These are phyloP conservation scores for Pycnomerus fuliginosus DNA, from an alignment of 2,888 invertebrate species.

Conservation along the genomic window DNA sequence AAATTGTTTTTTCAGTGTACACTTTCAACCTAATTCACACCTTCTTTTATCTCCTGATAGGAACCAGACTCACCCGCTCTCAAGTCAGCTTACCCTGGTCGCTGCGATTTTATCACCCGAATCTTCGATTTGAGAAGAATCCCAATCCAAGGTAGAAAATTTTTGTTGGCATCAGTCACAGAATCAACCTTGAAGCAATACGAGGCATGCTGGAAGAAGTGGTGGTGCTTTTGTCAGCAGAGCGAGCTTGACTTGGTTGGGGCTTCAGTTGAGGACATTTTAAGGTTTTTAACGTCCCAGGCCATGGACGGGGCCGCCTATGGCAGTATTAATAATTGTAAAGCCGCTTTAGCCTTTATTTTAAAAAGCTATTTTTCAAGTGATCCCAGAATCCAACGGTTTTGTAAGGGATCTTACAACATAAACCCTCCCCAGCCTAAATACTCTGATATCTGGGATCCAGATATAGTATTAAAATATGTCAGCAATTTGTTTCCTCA, in stretches of 20 bases:
- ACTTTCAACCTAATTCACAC: not conserved
- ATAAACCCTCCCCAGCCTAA: not conserved
- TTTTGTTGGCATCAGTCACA: constrained; percentile 3
- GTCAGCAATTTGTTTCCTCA: not conserved
- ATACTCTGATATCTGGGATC: not conserved
- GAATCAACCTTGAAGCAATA: not conserved
- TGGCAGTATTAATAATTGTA: not conserved
- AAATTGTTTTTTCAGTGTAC: too few species aligned
- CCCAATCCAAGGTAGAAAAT: not conserved
- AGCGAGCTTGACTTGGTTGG: not conserved
- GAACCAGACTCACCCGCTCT: not conserved
- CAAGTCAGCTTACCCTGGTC: constrained; percentile 3
- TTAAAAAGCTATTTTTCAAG: not conserved
- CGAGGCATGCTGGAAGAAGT: not conserved
- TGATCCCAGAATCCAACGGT: not conserved
- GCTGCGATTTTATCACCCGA: not conserved
- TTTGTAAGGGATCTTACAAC: not conserved
- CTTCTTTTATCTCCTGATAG: not conserved
- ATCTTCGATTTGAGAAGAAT: not conserved
- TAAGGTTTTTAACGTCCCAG: not conserved
- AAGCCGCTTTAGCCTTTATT: not conserved
- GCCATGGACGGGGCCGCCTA: not conserved
- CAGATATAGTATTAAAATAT: not conserved
- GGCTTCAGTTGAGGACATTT: not conserved
- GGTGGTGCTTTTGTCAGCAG: not conserved